phyloP scores from a whole-genome alignment of 2,797 vertebrate species.

The Scolopax bukidnonensis region DNA sequence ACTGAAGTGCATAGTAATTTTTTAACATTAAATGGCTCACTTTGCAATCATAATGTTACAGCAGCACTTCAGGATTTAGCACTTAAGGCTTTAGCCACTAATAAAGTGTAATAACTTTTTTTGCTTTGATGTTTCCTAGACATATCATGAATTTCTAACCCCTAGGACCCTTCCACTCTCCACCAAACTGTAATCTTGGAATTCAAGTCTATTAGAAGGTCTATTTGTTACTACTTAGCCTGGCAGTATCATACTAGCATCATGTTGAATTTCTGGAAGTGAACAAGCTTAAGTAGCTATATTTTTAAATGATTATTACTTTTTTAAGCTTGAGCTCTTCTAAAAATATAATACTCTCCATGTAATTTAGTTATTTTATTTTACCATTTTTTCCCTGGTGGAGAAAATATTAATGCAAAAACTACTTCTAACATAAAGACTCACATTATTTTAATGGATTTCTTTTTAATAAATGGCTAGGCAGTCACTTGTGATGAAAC shows the following conservation, averaged over 20 bases:
- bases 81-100: not conserved
- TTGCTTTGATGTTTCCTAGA: not conserved
- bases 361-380: not conserved
- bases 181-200: not conserved
- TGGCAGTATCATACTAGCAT: not conserved
- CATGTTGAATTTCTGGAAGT: not conserved
- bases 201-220: not conserved
- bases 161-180: not conserved
- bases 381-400: not conserved
- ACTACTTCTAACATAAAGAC: not conserved
- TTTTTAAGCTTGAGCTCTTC: not conserved
- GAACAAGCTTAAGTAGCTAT: not conserved
- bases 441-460: slow-evolving; percentile 57
- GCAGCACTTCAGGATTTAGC: not conserved
- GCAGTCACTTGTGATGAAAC: slow-evolving; percentile 35
- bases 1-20: not conserved
- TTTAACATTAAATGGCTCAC: not conserved
- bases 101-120: not conserved
- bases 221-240: not conserved
- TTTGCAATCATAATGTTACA: not conserved
- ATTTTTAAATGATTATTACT: not conserved
- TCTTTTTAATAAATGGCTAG: slow-evolving; percentile 31
- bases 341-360: not conserved
- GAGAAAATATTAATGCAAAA: slow-evolving; percentile 18
- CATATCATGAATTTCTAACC: not conserved